These are phyloP conservation scores for Rhodophaea formosa DNA, from an alignment of 2,888 invertebrate species.

Conservation along the genomic window DNA sequence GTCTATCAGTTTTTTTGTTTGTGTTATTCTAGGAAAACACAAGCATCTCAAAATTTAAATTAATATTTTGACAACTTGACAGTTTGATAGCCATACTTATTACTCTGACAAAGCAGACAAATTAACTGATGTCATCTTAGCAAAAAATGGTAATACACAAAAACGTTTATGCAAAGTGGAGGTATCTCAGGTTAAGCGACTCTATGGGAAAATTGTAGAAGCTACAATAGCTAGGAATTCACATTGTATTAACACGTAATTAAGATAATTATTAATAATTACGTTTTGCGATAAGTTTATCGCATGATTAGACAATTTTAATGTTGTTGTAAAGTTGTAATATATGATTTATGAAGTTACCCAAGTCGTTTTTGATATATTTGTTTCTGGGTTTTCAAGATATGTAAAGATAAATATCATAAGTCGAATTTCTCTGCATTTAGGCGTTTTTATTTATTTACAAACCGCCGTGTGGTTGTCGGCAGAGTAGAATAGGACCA, in stretches of 20 bases:
- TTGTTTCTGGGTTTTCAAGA: too few relatives aligned
- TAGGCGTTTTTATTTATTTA: too few relatives aligned
- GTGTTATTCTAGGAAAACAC: neutral
- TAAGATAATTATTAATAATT: neutral
- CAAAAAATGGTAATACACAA: neutral
- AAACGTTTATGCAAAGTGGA: neutral
- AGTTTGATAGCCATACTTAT: neutral
- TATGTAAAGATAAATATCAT: too few relatives aligned
- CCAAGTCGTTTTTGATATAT: too few relatives aligned
- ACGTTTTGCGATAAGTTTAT: neutral
- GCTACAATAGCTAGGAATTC: neutral
- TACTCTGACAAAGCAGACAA: neutral
- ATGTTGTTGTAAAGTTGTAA: neutral
- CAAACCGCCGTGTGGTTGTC: too few relatives aligned
- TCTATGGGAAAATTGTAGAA: neutral
- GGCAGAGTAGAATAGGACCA: too few relatives aligned
- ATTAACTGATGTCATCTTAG: neutral
- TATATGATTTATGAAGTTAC: too few relatives aligned
- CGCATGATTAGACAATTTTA: neutral
- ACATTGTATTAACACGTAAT: neutral
- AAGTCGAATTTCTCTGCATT: too few relatives aligned
- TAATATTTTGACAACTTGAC: neutral
- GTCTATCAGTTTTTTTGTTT: too few relatives aligned
- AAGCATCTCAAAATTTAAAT: neutral
- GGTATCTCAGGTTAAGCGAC: neutral